These are phyloP conservation scores for Aricia agestis DNA, from an alignment of 1,140 invertebrate genomes.

Conservation along the genomic window DNA sequence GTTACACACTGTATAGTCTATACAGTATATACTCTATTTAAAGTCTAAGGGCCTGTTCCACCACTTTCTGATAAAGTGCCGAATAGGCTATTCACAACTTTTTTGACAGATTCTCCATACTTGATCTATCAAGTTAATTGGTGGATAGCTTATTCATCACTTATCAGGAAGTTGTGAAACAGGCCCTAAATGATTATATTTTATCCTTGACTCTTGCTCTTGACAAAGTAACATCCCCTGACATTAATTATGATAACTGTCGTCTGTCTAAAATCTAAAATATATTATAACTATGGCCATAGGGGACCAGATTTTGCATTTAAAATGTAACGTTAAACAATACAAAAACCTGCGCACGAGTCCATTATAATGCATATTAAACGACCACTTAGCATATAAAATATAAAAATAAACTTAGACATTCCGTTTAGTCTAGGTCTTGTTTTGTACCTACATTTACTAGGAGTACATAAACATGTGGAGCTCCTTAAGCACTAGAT, in stretches of 20 bases:
- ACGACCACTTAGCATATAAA: neutral
- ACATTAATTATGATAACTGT: neutral
- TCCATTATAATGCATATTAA: neutral
- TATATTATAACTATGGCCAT: no score
- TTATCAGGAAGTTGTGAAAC: no score
- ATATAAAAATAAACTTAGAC: slow-evolving; percentile 31
- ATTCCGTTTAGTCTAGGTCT: slow-evolving; percentile 31
- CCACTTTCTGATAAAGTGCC: no score
- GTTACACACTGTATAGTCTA: no score
- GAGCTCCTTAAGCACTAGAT: slow-evolving; percentile 39
- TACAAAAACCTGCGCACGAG: neutral
- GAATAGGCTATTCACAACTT: no score
- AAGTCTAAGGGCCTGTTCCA: no score
- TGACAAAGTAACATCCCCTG: neutral
- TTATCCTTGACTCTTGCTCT: neutral
- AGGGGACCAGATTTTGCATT: neutral
- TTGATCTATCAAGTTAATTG: no score
- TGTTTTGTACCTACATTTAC: slow-evolving; percentile 44
- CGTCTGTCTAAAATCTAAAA: neutral
- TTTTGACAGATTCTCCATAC: no score
- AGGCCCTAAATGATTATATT: no score
- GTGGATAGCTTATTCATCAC: no score
- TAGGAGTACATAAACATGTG: slow-evolving; percentile 38
- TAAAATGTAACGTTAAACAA: neutral
- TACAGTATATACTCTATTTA: no score